Evolutionary conservation across 1,140 invertebrate genomes (phyloP), one percentile per base, ranked within the genome.

Genomic region (Hirudo medicinalis): DNA sequence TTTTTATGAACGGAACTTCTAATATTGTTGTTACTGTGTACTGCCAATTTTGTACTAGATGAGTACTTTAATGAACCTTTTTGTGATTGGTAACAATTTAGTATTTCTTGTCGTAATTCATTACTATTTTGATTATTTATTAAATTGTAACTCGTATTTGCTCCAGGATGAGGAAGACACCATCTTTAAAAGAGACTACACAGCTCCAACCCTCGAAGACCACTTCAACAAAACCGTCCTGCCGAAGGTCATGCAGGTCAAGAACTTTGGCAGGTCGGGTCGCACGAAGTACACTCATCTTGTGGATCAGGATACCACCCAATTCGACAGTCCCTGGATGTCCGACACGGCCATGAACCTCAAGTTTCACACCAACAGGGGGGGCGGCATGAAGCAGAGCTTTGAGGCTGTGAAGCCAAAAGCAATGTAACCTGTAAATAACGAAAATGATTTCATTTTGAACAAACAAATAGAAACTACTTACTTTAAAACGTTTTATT

Each of bases 201-300:
- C 95, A 13, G 90, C 91, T 75, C 90, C 96, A 0, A 99, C 97
- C 0, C 82, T 99, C 72, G 97, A 99, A 78, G 97, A 99, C 87
- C 94, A 97, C 79, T 99, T 99, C 82, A 94, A 99, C 79, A 99
- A 99, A 82, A 95, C 94, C 60, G 90, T 98, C 75, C 80, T 99
- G 70, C 97, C 97, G 8, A 97, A 98, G 86, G 95, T 99, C 73
- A 99, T 99, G 96, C 96, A 99, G 86, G 86, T 87, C 75, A 73
- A 99, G 83, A 99, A 99, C 84, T 99, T 99, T 84, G 97, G 97
- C 22, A 87, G 96, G 20, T 97, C 95, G 73, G 95, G 95, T 27
- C 87, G 96, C 69, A 98, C 97, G 0, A 99, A 99, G 80, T 99
- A 99, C 81, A 99, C 96, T 6, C 97, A 99, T 84, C 85, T 99